A percentile compares a stretch with the other conserved stretches of the same genome.
Evolutionary conservation across 2,888 invertebrate genomes (phyloP).

Genomic region (Caenorhabditis sp.): DNA sequence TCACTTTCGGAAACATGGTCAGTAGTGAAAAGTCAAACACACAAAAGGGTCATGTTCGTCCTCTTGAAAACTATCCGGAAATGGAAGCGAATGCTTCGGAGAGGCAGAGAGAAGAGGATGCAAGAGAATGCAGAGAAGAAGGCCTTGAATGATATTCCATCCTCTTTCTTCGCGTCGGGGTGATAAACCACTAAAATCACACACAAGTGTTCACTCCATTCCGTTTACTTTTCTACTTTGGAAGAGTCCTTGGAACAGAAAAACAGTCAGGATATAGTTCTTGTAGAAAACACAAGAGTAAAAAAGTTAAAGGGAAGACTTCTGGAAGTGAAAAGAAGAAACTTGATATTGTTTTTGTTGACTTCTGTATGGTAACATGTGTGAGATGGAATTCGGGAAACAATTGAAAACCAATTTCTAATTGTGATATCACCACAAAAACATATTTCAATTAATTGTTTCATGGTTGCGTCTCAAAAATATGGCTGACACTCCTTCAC

Average conservation of each 20-base stretch:
- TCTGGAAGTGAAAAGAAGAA: not conserved
- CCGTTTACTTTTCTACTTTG: slow-evolving; percentile 45
- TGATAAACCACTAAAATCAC: slow-evolving; percentile 43
- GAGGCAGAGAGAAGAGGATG: not conserved
- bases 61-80: slow-evolving; percentile 45
- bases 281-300: not conserved
- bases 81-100: slow-evolving; percentile 13
- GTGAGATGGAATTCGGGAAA: not conserved
- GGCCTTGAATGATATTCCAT: slow-evolving; percentile 47
- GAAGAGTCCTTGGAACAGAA: not conserved
- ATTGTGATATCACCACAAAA: not conserved
- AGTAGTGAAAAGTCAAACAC: slow-evolving; percentile 24
- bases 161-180: slow-evolving; percentile 4
- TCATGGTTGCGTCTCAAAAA: too few relatives aligned
- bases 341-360: slow-evolving; percentile 28
- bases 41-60: slow-evolving; percentile 43
- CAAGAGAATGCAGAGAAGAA: slow-evolving; percentile 18
- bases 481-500: too few relatives aligned
- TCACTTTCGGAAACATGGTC: slow-evolving; percentile 34
- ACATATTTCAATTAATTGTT: not conserved
- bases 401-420: not conserved
- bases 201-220: not conserved
- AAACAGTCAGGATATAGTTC: not conserved
- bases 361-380: slow-evolving; percentile 3
- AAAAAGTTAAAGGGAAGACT: not conserved